Base-by-base conservation (phyloP, 2,113 vertebrate species). In the Nothobranchius kuhntae region DNA sequence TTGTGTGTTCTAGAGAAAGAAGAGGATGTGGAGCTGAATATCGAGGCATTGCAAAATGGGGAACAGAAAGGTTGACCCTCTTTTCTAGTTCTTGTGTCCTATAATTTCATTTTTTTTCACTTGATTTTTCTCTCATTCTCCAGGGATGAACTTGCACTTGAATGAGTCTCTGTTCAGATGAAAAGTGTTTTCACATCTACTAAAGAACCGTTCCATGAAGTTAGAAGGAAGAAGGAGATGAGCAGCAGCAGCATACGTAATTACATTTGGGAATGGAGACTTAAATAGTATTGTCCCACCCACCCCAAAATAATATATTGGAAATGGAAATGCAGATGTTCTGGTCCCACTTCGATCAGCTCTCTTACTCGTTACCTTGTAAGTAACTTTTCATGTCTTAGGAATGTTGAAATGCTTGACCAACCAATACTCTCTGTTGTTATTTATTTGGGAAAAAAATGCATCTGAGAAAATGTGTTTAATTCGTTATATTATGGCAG, bases 41-140 rank as follows among this genome's bases (percentile, higher is more conserved):
- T 30, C 3, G 30, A 55, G 56, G 61, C 51, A 58, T 9, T 58
- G 64, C 13, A 48, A 80, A 77, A 36, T 68, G 58, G 17, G 57
- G 60, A 73, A 83, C 65, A 79, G 73, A 75, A 85, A 60, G 77
- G 68, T 68, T 76, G 62, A 60, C 65, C 24, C 57, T 54, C 44
- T 61, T 55, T 7, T 47, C 40, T 45, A 64, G 55, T 61, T 76
- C 59, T 38, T 42, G 15, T 65, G 79, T 72, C 72, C 65, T 64
- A 52, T 73, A 69, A 84, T 88, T 86, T 58, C 3, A 40, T 40
- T 40, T 40, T 40, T 21, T 30, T 30, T 30, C 30, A 30, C 30
- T 30, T 4, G 30, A 30, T 40, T 40, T 40, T 58, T 45, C 35
- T 40, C 54, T 17, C 9, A 6, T 62, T 52, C 53, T 68, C 51